These are phyloP conservation scores for Dipodomys ordii DNA, from an alignment of 2,113 vertebrate species.

Conservation along the genomic window DNA sequence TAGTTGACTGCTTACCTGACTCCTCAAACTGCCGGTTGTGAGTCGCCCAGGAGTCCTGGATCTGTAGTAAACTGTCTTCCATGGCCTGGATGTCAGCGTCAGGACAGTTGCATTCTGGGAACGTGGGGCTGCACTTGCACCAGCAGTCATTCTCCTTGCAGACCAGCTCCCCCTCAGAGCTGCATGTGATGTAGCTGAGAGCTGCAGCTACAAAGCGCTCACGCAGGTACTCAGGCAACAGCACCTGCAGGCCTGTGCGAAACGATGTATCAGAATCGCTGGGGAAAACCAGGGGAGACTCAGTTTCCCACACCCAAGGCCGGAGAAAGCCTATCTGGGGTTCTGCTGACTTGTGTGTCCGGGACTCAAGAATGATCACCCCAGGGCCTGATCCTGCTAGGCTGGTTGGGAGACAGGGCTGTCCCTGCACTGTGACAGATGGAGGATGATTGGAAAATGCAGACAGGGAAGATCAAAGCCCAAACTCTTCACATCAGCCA, in stretches of 20 bases:
- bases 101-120: conserved; percentile 97
- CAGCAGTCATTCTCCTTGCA: conserved; percentile 96
- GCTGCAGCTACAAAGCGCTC: conserved; percentile 95
- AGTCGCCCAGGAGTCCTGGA: conserved; percentile 90
- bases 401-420: conserved; percentile 2
- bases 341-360: conserved; percentile 42
- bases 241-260: conserved; percentile 93
- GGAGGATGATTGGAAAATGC: conserved; percentile 43
- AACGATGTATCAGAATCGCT: neutral
- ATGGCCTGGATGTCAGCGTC: conserved; percentile 94
- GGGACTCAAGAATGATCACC: neutral
- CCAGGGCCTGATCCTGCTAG: conserved; percentile 10
- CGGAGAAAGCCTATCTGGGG: neutral
- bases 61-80: conserved; percentile 94
- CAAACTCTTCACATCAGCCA: conserved; percentile 56
- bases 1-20: conserved; percentile 89
- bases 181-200: conserved; percentile 97
- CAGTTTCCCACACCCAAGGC: neutral
- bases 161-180: conserved; percentile 95
- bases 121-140: conserved; percentile 93
- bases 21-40: conserved; percentile 94
- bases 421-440: neutral
- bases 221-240: conserved; percentile 94
- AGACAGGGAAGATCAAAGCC: conserved; percentile 59
- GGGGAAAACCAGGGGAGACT: neutral